Evolutionary conservation across 2,113 vertebrate species (phyloP).

Genomic region (Elephas maximus): DNA sequence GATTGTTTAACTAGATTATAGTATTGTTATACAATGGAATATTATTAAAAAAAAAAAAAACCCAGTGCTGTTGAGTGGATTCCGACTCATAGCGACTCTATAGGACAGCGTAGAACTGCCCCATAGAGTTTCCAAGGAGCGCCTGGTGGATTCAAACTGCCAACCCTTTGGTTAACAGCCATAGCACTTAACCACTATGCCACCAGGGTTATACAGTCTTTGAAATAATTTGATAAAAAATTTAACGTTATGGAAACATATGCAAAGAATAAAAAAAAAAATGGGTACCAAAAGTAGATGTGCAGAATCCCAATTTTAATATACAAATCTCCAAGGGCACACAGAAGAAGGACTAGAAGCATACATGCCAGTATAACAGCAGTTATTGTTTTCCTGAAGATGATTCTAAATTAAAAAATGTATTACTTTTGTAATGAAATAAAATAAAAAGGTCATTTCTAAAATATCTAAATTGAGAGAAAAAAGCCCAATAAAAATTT

Average conservation of each 20-base stretch:
- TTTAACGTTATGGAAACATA: not conserved
- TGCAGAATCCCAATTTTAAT: not conserved
- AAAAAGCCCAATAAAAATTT: not conserved
- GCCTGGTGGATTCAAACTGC: no score
- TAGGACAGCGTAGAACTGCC: no score
- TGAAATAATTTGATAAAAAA: not conserved
- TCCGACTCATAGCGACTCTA: no score
- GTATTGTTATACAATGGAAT: not conserved
- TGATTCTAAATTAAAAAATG: not conserved
- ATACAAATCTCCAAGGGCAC: not conserved
- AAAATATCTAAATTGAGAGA: not conserved
- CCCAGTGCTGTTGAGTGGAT: no score
- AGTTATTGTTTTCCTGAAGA: not conserved
- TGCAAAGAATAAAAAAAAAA: slow-evolving; percentile 21
- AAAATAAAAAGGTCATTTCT: not conserved
- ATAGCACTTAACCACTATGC: no score
- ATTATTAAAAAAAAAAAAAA: not conserved
- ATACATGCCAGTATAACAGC: not conserved
- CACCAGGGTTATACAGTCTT: not conserved
- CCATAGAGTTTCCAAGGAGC: no score
- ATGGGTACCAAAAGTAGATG: not conserved
- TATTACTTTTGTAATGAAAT: slow-evolving; percentile 29
- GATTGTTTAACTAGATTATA: not conserved
- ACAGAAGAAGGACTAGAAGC: not conserved
- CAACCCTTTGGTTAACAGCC: no score